Conservation (phyloP, 2,113 vertebrate genomes). For the Nesospiza acunhae region DNA sequence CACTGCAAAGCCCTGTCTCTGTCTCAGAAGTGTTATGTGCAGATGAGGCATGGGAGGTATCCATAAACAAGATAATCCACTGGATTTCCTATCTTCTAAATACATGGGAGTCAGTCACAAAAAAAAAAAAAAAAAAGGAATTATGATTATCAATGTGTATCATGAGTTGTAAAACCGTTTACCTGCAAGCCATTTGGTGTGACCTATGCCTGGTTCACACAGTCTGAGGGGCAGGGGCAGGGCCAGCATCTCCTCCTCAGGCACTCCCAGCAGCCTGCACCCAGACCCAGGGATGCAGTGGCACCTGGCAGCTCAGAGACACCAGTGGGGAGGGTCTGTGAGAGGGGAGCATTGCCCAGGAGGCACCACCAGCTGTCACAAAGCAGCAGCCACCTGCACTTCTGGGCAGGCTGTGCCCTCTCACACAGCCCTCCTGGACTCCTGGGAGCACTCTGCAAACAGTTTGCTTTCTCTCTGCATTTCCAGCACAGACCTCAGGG, state of each 20-base stretch:
- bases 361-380: neutral
- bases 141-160: neutral
- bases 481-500: neutral
- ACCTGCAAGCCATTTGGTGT: neutral
- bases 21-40: neutral
- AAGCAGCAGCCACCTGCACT: fast-evolving
- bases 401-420: neutral
- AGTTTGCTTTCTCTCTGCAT: neutral
- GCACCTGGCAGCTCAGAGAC: neutral
- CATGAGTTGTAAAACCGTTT: neutral
- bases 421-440: neutral
- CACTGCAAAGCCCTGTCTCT: neutral
- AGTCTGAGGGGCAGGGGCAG: neutral
- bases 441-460: neutral
- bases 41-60: neutral
- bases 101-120: neutral
- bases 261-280: neutral
- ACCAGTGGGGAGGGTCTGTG: neutral
- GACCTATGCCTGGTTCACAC: neutral
- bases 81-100: neutral
- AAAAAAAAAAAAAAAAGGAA: no score
- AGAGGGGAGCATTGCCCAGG: fast-evolving
- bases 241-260: neutral
- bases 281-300: fast-evolving
- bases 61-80: neutral